phyloP scores from a whole-genome alignment of 2,797 vertebrate genomes.

The Bradypodion ventrale region DNA sequence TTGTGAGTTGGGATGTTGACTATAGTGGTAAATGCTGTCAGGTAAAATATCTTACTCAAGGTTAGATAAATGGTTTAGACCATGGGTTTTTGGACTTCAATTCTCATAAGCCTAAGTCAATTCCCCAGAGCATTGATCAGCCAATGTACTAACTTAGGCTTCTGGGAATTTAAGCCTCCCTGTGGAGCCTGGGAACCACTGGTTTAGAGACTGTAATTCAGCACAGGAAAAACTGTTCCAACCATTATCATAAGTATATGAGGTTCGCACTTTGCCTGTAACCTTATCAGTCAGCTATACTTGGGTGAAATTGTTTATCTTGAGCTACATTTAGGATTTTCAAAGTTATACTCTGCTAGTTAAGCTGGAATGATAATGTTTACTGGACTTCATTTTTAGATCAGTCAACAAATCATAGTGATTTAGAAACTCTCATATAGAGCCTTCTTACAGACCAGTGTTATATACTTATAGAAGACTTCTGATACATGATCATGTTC shows the following conservation, averaged over 20 bases:
- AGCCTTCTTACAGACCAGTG: neutral
- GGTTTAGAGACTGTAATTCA: neutral
- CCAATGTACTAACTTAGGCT: too few relatives aligned
- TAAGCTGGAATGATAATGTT: conserved; percentile 13
- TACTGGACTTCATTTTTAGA: neutral
- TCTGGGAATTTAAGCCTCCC: too few relatives aligned
- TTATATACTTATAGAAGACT: neutral
- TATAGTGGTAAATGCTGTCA: too few relatives aligned
- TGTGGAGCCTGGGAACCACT: too few relatives aligned
- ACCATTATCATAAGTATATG: too few relatives aligned
- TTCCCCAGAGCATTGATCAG: too few relatives aligned
- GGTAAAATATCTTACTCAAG: too few relatives aligned
- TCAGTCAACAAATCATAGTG: neutral
- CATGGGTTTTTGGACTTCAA: too few relatives aligned
- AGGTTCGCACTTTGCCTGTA: too few relatives aligned
- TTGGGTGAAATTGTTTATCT: conserved; percentile 1
- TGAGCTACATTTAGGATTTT: conserved; percentile 11
- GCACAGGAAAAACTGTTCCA: neutral
- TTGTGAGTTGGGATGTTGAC: too few relatives aligned
- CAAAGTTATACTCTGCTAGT: neutral
- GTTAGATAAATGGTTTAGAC: too few relatives aligned
- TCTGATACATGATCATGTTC: neutral
- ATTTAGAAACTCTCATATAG: neutral
- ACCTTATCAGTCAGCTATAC: neutral
- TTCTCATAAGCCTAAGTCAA: too few relatives aligned